Conservation (phyloP, 2,113 vertebrate species). For the Pachyramphus minor region DNA sequence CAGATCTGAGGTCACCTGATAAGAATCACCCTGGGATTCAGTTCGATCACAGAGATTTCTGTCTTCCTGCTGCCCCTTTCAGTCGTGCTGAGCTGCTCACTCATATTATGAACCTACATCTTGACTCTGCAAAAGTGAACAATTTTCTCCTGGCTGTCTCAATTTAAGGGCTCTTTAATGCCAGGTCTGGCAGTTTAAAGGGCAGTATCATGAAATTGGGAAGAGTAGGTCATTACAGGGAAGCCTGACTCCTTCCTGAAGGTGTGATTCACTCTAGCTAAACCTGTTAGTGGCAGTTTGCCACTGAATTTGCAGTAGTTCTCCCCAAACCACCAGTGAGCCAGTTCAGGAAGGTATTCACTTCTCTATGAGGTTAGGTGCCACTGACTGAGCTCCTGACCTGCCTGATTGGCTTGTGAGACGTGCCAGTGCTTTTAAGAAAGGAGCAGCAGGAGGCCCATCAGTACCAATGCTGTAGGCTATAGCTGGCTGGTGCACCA, state of each 20-base stretch:
- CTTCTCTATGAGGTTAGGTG: accelerated
- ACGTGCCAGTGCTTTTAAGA: neutral
- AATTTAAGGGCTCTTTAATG: neutral
- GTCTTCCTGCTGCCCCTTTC: neutral
- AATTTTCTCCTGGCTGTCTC: neutral
- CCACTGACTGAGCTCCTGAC: neutral
- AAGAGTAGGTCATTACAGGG: neutral
- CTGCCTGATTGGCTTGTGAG: neutral
- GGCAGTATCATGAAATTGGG: accelerated
- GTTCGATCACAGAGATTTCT: neutral
- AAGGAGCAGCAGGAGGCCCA: neutral
- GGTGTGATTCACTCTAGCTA: neutral
- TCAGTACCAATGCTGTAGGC: neutral
- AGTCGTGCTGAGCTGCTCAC: neutral
- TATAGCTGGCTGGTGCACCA: neutral
- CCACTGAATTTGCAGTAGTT: neutral
- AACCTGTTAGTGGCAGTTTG: neutral
- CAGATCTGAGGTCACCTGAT: neutral
- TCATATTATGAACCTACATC: neutral
- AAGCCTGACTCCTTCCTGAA: neutral
- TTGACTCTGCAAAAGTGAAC: neutral
- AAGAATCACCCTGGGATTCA: neutral
- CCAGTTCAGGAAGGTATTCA: neutral
- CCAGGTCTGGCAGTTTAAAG: neutral
- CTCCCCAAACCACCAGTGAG: neutral